Evolutionary conservation across 2,113 vertebrate genomes (phyloP).

Genomic region (Crotalus horridus): DNA sequence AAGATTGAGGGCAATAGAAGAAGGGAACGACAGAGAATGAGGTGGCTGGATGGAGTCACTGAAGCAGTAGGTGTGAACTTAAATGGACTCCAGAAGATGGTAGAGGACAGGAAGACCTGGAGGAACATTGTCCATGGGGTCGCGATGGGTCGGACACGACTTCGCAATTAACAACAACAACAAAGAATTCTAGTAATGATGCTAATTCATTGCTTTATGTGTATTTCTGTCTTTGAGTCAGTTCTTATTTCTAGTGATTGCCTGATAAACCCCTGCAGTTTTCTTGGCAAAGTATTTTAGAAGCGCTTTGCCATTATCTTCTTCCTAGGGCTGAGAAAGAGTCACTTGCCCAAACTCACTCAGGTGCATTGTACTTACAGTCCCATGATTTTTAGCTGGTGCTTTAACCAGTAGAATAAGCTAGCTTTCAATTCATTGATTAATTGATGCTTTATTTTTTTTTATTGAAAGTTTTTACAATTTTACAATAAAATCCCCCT

Average conservation of each 20-base stretch:
- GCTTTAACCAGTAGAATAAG: not conserved
- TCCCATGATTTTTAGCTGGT: not conserved
- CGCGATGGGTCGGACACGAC: no score
- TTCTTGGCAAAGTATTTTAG: not conserved
- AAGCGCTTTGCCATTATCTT: not conserved
- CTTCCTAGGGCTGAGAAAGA: not conserved
- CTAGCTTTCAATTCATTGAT: not conserved
- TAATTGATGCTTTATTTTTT: not conserved
- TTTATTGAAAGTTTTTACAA: no score
- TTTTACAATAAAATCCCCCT: no score
- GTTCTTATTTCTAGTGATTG: not conserved
- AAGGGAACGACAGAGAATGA: no score
- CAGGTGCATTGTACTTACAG: not conserved
- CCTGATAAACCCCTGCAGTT: not conserved
- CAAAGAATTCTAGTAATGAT: not conserved
- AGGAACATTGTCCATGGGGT: no score
- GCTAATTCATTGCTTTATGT: not conserved
- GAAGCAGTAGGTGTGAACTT: no score
- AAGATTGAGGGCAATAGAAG: no score
- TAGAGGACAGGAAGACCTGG: no score
- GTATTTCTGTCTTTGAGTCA: not conserved
- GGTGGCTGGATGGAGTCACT: no score
- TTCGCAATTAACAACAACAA: no score
- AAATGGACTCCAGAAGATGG: no score
- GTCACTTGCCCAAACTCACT: not conserved